Conservation (phyloP, 92 coral and sea anemone genomes). For the Scolanthus callimorphus region DNA sequence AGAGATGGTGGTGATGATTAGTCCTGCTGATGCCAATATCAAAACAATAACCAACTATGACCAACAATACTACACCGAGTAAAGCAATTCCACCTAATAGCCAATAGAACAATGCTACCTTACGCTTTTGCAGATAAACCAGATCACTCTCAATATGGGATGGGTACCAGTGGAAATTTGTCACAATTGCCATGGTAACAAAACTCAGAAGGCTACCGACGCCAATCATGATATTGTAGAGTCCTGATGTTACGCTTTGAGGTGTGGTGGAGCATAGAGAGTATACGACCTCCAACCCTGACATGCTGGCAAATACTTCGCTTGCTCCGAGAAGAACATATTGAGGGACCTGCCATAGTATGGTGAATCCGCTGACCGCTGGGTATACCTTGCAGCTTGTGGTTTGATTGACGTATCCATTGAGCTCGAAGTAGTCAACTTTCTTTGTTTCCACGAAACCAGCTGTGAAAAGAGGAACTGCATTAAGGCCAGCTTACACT, state of each 20-base stretch:
- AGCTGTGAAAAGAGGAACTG: too few relatives aligned
- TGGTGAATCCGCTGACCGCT: conserved; percentile 54
- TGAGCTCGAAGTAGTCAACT: conserved; percentile 31
- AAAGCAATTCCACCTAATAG: conserved; percentile 47
- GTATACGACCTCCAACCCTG: conserved; percentile 84
- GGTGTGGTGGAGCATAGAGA: conserved; percentile 70
- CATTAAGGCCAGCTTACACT: too few relatives aligned
- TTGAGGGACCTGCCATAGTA: conserved; percentile 90
- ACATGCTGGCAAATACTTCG: conserved; percentile 90
- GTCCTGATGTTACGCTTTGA: conserved; percentile 80
- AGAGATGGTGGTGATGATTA: conserved; percentile 29
- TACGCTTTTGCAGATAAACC: conserved; percentile 52
- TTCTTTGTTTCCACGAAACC: conserved; percentile 70
- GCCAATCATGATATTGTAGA: conserved; percentile 72
- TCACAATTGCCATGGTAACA: conserved; percentile 38
- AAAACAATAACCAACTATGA: conserved; percentile 35
- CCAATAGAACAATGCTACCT: conserved; percentile 70
- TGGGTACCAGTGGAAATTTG: conserved; percentile 68
- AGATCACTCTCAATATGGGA: conserved; percentile 23
- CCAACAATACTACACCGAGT: conserved; percentile 21
- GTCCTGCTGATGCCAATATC: conserved; percentile 39
- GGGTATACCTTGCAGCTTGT: conserved; percentile 52
- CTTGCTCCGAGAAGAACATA: conserved; percentile 83
- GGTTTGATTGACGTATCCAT: conserved; percentile 57
- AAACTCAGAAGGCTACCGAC: conserved; percentile 71